Conservation (phyloP, 2,797 vertebrate species). For the Lepilemur ruficaudatus region DNA sequence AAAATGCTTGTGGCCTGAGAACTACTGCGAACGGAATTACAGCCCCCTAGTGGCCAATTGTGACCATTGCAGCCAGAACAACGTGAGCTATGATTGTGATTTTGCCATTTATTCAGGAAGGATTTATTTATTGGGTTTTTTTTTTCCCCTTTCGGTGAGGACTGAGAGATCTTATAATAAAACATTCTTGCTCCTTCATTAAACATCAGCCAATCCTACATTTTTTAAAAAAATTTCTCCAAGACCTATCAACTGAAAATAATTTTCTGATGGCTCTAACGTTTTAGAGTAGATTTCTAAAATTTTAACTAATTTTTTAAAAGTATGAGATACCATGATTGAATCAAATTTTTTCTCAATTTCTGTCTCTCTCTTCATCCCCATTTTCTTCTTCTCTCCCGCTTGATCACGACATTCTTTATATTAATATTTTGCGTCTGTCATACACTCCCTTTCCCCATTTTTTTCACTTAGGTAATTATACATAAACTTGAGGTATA, state of each 20-base stretch:
- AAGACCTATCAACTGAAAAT: not conserved
- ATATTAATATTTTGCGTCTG: not conserved
- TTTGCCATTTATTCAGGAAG: not conserved
- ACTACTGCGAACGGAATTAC: not conserved
- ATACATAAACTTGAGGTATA: not conserved
- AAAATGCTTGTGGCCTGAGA: not conserved
- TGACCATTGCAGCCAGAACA: constrained; percentile 5
- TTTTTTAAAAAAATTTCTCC: not conserved
- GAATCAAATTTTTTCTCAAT: not conserved
- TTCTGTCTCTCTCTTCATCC: not conserved
- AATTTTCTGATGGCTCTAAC: not conserved
- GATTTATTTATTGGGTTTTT: not conserved
- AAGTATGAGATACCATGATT: not conserved
- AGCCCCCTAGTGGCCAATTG: constrained; percentile 10
- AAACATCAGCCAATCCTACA: not conserved
- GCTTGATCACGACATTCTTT: not conserved
- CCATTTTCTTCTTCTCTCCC: not conserved
- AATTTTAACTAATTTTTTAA: constrained; percentile 39
- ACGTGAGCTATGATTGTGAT: not conserved
- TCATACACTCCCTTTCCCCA: not conserved
- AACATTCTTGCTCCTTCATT: not conserved
- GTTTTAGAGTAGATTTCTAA: not conserved
- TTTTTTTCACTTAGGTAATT: not conserved
- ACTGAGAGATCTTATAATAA: not conserved
- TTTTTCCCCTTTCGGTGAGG: not conserved